phyloP scores from a whole-genome alignment of 2,888 invertebrate species.

The Molorchus minor region DNA sequence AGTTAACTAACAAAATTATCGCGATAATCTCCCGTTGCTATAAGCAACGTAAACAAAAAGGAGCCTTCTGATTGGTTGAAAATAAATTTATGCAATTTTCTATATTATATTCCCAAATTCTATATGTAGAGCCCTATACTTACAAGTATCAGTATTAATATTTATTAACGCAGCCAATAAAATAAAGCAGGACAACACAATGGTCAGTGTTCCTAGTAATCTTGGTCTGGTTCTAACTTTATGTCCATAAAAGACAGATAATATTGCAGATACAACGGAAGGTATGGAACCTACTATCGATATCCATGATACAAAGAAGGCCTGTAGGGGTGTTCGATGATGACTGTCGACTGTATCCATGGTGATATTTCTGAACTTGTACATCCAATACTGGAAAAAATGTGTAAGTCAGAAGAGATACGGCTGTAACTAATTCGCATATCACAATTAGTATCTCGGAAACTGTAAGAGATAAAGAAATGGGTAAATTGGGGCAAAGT shows the following conservation, averaged over 20 bases:
- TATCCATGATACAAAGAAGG: constrained; percentile 37
- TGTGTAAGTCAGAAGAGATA: too few relatives aligned
- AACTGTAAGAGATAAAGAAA: too few relatives aligned
- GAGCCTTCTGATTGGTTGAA: too few relatives aligned
- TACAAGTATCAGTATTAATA: constrained; percentile 39
- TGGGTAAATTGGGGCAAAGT: too few relatives aligned
- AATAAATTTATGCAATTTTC: too few relatives aligned
- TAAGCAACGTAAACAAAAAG: too few relatives aligned
- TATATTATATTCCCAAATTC: too few relatives aligned
- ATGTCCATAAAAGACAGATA: constrained; percentile 34
- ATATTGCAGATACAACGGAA: constrained; percentile 33
- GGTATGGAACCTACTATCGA: constrained; percentile 36
- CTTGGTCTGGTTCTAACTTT: constrained; percentile 34
- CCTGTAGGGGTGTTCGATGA: constrained; percentile 36
- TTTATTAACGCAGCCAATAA: constrained; percentile 34
- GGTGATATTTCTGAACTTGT: constrained; percentile 27
- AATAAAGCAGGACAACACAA: constrained; percentile 34
- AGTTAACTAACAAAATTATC: too few relatives aligned
- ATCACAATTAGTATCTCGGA: too few relatives aligned
- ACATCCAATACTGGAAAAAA: constrained; percentile 35
- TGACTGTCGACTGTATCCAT: constrained; percentile 31
- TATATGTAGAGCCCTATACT: too few relatives aligned
- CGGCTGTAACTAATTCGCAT: too few relatives aligned
- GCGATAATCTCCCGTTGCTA: too few relatives aligned
- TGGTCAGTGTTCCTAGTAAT: constrained; percentile 28